A percentile compares a stretch with the other conserved stretches of the same genome.
These are phyloP conservation scores for Austrolebias charrua DNA, from an alignment of 2,797 vertebrate species.

Conservation along the genomic window DNA sequence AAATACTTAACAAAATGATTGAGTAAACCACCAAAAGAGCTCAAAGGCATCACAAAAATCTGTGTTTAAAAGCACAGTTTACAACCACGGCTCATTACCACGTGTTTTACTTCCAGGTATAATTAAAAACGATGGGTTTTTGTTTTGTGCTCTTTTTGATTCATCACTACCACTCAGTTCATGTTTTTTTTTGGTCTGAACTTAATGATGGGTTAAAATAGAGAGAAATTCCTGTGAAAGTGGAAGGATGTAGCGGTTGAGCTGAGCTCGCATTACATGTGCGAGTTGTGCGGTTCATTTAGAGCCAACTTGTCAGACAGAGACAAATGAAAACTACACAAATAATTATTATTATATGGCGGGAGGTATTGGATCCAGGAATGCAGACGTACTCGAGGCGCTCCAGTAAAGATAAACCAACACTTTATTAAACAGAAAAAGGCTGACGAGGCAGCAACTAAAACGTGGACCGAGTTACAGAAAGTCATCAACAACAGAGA, in stretches of 20 bases:
- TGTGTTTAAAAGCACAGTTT: constrained; percentile 8
- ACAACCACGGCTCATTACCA: constrained; percentile 25
- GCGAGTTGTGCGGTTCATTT: constrained; percentile 65
- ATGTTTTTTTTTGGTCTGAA: constrained; percentile 69
- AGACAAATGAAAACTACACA: constrained; percentile 39
- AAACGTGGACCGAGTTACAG: too few relatives aligned
- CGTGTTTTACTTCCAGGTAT: constrained; percentile 40
- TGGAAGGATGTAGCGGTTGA: constrained; percentile 59
- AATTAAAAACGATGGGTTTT: constrained; percentile 52
- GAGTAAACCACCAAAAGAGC: too few relatives aligned
- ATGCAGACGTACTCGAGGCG: too few relatives aligned
- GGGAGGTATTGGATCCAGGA: too few relatives aligned
- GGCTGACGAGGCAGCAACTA: too few relatives aligned
- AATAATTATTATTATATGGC: not conserved
- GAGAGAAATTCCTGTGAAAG: constrained; percentile 70
- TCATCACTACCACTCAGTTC: constrained; percentile 49
- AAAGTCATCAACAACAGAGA: too few relatives aligned
- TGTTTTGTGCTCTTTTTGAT: constrained; percentile 58
- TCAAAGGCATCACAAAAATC: too few relatives aligned
- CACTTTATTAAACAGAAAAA: too few relatives aligned
- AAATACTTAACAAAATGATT: too few relatives aligned
- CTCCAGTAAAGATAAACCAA: too few relatives aligned
- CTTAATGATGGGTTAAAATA: constrained; percentile 57
- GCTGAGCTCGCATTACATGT: constrained; percentile 72
- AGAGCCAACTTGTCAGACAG: constrained; percentile 42